phyloP scores from a whole-genome alignment of 2,888 invertebrate species.

The Rhimphoctona megacephalus region DNA sequence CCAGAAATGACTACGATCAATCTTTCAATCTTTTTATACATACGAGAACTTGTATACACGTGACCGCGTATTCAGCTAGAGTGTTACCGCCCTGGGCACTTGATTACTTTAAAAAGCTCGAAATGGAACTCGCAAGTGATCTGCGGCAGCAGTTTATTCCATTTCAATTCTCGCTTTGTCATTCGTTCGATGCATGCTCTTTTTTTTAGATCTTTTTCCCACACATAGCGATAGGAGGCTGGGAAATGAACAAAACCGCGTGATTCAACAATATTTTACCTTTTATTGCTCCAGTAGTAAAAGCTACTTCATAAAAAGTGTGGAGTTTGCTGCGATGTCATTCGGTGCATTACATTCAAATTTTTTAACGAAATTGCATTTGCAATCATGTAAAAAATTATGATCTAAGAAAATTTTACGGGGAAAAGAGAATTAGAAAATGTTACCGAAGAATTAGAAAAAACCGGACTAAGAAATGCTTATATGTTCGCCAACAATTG shows the following conservation, averaged over 20 bases:
- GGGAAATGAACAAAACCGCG: neutral
- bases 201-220: slow-evolving; percentile 13
- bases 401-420: neutral
- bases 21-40: slow-evolving; percentile 26
- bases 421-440: neutral
- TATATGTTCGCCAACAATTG: neutral
- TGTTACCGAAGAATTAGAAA: neutral
- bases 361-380: slow-evolving; percentile 2
- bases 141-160: slow-evolving; percentile 42
- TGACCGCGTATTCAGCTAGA: slow-evolving; percentile 33
- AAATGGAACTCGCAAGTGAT: slow-evolving; percentile 58
- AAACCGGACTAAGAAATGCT: neutral
- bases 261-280: slow-evolving; percentile 33
- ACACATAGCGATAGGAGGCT: slow-evolving; percentile 3
- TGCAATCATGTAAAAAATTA: neutral
- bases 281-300: slow-evolving; percentile 7
- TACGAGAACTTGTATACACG: neutral
- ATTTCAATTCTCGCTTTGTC: slow-evolving; percentile 69
- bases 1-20: slow-evolving; percentile 64
- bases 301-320: neutral
- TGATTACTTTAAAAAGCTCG: slow-evolving; percentile 60
- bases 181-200: slow-evolving; percentile 56
- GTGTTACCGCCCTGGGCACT: slow-evolving; percentile 59
- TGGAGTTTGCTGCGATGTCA: slow-evolving; percentile 13
- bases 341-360: slow-evolving; percentile 19